Percentiles rank a stretch among this genome's conserved stretches.
Conservation (phyloP, 2,888 invertebrate genomes). For the Callosobruchus maculatus region DNA sequence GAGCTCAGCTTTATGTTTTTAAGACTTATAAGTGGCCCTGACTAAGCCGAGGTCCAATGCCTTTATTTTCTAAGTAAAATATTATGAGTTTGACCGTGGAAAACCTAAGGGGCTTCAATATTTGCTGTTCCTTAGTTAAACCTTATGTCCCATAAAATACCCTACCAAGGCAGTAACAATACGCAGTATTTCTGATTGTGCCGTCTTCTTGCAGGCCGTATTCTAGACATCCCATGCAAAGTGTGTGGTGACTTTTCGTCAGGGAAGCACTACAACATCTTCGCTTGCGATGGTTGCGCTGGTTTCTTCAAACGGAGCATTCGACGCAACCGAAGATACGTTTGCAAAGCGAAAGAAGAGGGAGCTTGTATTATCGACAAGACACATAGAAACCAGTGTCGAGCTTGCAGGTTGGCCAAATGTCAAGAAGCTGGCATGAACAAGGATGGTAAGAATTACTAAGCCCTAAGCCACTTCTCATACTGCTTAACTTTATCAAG, state of each 20-base stretch:
- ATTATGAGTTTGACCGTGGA: no score
- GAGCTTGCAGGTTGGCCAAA: conserved; percentile 87
- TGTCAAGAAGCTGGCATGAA: conserved; percentile 95
- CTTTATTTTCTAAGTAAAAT: no score
- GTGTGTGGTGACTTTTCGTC: conserved; percentile 98
- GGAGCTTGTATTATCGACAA: conserved; percentile 90
- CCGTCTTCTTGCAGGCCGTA: conserved; percentile 84
- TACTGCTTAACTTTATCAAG: not conserved
- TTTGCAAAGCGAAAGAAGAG: conserved; percentile 87
- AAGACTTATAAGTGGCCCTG: no score
- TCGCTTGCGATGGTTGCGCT: conserved; percentile 95
- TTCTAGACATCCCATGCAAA: conserved; percentile 94
- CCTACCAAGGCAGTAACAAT: no score
- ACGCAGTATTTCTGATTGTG: no score
- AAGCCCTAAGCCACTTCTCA: no score
- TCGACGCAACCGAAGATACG: conserved; percentile 89
- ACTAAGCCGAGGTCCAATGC: no score
- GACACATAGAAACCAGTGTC: conserved; percentile 92
- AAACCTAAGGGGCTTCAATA: no score
- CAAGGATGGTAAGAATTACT: conserved; percentile 83
- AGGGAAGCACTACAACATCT: conserved; percentile 98
- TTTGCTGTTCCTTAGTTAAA: no score
- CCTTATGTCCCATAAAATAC: no score
- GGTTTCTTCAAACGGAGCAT: conserved; percentile 92
- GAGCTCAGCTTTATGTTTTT: no score